Conservation (phyloP, 2,797 vertebrate species). For the Poliocrania exsul region DNA sequence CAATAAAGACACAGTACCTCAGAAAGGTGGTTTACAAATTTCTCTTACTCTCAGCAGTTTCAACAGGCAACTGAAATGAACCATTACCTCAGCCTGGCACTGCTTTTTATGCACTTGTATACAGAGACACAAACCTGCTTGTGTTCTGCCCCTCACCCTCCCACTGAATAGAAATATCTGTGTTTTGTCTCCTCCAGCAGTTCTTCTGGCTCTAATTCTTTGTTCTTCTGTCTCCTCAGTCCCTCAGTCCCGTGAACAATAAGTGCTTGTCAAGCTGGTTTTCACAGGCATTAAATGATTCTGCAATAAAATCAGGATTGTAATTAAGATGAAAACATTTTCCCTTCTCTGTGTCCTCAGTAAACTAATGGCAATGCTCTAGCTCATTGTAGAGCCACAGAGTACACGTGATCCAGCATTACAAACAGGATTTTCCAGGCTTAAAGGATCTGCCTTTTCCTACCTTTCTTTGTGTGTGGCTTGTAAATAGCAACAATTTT, state of each 20-base stretch:
- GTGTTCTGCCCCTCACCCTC: neutral
- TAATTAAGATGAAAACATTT: neutral
- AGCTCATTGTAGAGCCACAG: neutral
- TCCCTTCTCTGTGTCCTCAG: neutral
- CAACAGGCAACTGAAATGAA: neutral
- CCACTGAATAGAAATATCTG: neutral
- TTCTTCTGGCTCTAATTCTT: neutral
- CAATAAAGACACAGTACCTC: neutral
- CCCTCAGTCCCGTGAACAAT: neutral
- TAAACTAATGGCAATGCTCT: neutral
- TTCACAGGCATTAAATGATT: neutral
- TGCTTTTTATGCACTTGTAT: accelerated
- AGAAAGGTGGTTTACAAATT: neutral
- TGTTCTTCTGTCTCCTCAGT: neutral
- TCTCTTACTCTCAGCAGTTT: neutral
- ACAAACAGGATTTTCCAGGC: neutral
- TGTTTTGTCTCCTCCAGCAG: neutral
- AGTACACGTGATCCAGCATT: neutral
- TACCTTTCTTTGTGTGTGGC: neutral
- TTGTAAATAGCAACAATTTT: neutral
- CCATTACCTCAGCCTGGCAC: neutral
- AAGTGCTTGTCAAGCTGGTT: neutral
- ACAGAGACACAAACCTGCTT: neutral
- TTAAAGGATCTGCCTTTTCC: neutral
- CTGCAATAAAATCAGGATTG: neutral